phyloP scores from a whole-genome alignment of 1,140 invertebrate species.

The Polypedilum vanderplanki region DNA sequence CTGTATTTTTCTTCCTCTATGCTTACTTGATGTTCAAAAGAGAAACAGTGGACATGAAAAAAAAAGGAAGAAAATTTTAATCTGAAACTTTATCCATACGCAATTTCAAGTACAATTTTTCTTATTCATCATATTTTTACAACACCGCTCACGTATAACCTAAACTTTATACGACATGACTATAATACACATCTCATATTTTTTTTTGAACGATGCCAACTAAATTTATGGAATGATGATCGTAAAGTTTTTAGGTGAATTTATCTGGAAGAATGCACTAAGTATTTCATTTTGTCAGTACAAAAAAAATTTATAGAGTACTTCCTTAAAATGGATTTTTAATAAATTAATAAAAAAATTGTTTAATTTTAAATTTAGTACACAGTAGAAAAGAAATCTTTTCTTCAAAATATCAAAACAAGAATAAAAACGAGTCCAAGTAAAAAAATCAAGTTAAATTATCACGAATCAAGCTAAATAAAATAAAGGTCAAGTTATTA shows the following conservation, averaged over 20 bases:
- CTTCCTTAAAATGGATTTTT: too few relatives aligned
- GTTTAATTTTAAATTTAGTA: too few relatives aligned
- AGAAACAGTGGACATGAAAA: constrained; percentile 1
- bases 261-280: too few relatives aligned
- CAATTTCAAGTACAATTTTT: constrained; percentile 3
- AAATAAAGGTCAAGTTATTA: too few relatives aligned
- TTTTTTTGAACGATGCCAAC: constrained; percentile 9
- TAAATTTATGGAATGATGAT: constrained; percentile 19
- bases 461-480: too few relatives aligned
- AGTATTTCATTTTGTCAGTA: too few relatives aligned
- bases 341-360: too few relatives aligned
- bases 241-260: not conserved
- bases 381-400: too few relatives aligned
- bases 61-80: not conserved
- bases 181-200: not conserved
- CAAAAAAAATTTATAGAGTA: too few relatives aligned
- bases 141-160: constrained; percentile 9
- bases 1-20: not conserved
- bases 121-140: constrained; percentile 14
- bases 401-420: too few relatives aligned
- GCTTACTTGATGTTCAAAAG: not conserved
- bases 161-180: constrained; percentile 4
- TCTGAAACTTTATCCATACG: constrained; percentile 2
- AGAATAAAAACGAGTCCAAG: too few relatives aligned
- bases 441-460: too few relatives aligned